A percentile compares a stretch with the other conserved stretches of the same genome.
These are phyloP conservation scores for Macaria liturata DNA, from an alignment of 2,888 invertebrate genomes.

Conservation along the genomic window DNA sequence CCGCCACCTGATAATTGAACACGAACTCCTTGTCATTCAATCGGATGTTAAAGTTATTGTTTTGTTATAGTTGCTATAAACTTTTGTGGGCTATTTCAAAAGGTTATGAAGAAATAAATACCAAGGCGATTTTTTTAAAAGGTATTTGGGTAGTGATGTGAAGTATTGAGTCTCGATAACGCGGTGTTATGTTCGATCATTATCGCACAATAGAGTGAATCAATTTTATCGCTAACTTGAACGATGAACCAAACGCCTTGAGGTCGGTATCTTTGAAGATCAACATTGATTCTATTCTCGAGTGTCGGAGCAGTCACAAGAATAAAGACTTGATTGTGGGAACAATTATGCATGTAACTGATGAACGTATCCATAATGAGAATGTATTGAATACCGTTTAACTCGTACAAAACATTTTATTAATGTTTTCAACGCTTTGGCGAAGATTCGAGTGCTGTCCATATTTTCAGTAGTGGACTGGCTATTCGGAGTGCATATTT, in stretches of 20 bases:
- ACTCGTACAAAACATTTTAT: constrained; percentile 25
- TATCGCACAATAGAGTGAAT: constrained; percentile 63
- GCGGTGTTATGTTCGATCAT: constrained; percentile 44
- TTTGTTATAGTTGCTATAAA: constrained; percentile 36
- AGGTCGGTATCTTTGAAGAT: constrained; percentile 15
- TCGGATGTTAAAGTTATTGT: constrained; percentile 36
- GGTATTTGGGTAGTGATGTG: constrained; percentile 19
- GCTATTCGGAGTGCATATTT: constrained; percentile 19
- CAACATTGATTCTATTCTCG: constrained; percentile 19
- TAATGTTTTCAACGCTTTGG: constrained; percentile 27
- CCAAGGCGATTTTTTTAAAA: constrained; percentile 33
- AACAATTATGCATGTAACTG: constrained; percentile 21
- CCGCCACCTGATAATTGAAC: constrained; percentile 50
- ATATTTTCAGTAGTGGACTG: constrained; percentile 12
- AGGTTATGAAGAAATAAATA: constrained; percentile 35
- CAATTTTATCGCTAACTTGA: constrained; percentile 48
- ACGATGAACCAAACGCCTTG: constrained; percentile 31
- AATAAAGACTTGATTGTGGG: constrained; percentile 14
- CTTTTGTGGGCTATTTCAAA: constrained; percentile 29
- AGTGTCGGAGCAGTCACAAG: constrained; percentile 17
- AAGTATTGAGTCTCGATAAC: constrained; percentile 27
- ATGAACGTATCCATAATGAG: constrained; percentile 44
- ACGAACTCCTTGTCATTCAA: constrained; percentile 50
- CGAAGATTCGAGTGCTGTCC: constrained; percentile 27
- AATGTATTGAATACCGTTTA: constrained; percentile 39